Base-by-base conservation (phyloP, 2,113 vertebrate genomes). In the Coracopsis vasa region DNA sequence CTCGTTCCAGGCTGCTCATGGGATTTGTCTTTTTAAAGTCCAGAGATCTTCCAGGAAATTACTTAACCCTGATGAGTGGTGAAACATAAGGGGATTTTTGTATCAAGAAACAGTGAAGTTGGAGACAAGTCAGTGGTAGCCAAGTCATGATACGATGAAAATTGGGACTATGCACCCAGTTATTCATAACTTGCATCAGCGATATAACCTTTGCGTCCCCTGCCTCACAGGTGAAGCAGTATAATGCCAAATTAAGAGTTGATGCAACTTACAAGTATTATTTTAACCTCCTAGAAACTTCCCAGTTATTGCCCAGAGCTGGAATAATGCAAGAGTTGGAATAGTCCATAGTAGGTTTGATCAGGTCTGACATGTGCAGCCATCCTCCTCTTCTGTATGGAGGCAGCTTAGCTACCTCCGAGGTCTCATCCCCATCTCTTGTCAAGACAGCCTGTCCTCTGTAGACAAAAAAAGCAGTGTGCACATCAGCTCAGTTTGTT, bases 331-430 rank as follows among this genome's bases (percentile, higher is more conserved):
- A 44, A 74, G 33, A 72, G 18, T 0, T 67, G 65, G 41, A 72
- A 37, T 50, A 69, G 58, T 19, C 25, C 33, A 15, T 42, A 6
- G 62, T 2, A 58, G 47, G 47, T 21, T 16, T 82, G 81, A 78
- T 47, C 18, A 29, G 51, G 50, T 33, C 51, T 19, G 56, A 74
- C 33, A 5, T 2, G 4, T 37, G 27, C 54, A 45, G 35, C 29
- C 58, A 23, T 64, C 29, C 53, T 82, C 24, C n/a, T 84, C 19
- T n/a, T 27, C 51, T 44, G 7, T 3, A 44, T 0, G 0, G 45
- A 66, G 50, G n/a, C 78, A 83, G 24, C 23, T 35, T 2, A 51
- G 18, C 44, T 47, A 6, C 37, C 47, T 41, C 31, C 10, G 15
- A 7, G 61, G 37, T 65, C 53, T 80, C 66, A 56, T 9, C 28